Percentiles rank a stretch among this genome's conserved stretches.
These are phyloP conservation scores for Corticium candelabrum DNA, from an alignment of 37 sponge, comb jelly and placozoan genomes.

Conservation along the genomic window DNA sequence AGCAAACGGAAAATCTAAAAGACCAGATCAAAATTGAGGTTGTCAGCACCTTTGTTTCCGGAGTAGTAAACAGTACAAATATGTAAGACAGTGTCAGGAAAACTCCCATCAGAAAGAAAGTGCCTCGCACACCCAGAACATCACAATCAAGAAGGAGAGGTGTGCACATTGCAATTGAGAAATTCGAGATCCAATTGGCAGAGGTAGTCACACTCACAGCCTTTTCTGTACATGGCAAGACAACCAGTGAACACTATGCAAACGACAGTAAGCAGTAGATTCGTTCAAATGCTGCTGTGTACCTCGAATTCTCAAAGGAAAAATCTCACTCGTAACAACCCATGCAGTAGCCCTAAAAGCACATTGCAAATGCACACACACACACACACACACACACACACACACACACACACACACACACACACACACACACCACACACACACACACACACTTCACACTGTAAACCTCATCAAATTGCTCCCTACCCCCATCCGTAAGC, in stretches of 20 bases:
- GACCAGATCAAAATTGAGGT: too few relatives aligned
- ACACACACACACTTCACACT: not conserved
- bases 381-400: too few relatives aligned
- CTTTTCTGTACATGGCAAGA: slow-evolving; percentile 13
- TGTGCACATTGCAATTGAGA: slow-evolving; percentile 44
- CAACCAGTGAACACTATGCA: not conserved
- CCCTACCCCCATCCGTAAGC: slow-evolving; percentile 68
- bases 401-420: slow-evolving; percentile 5
- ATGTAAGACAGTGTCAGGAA: slow-evolving; percentile 15
- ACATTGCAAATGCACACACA: too few relatives aligned
- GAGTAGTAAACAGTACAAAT: slow-evolving; percentile 41
- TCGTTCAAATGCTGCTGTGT: not conserved
- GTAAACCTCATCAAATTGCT: not conserved
- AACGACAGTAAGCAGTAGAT: not conserved
- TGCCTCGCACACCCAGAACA: slow-evolving; percentile 34
- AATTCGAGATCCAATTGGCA: slow-evolving; percentile 62
- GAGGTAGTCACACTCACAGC: slow-evolving; percentile 54
- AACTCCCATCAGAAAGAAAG: slow-evolving; percentile 38
- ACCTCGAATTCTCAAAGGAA: slow-evolving; percentile 54
- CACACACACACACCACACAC: too few relatives aligned
- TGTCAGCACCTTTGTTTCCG: slow-evolving; percentile 59
- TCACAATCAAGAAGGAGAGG: slow-evolving; percentile 32
- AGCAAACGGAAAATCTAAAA: too few relatives aligned
- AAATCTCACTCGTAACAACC: slow-evolving; percentile 76
- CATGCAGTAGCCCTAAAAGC: slow-evolving; percentile 39